Evolutionary conservation across 2,113 vertebrate species (phyloP).

Genomic region (Chionodraco myersi): DNA sequence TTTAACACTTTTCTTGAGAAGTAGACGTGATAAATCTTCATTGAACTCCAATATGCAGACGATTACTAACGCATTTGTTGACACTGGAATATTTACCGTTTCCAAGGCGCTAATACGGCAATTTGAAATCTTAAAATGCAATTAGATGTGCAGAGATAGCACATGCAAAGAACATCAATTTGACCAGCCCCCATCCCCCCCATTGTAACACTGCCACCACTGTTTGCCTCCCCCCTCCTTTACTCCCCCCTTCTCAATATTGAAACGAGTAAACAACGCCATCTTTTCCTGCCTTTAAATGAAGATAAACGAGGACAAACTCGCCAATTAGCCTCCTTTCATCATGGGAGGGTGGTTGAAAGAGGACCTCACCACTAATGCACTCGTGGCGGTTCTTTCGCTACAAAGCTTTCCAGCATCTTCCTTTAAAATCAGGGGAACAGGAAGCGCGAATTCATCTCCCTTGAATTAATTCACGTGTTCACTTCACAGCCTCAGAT

Average conservation of each 20-base stretch:
- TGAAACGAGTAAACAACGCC: conserved; percentile 70
- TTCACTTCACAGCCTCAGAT: conserved; percentile 63
- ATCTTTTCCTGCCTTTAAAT: conserved; percentile 68
- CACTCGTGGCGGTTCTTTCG: conserved; percentile 1
- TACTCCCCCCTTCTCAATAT: conserved; percentile 50
- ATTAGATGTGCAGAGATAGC: conserved; percentile 62
- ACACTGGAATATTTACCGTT: conserved; percentile 13
- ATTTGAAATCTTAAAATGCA: conserved; percentile 59
- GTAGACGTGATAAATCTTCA: conserved; percentile 63
- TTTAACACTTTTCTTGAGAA: conserved; percentile 64
- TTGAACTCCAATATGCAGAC: conserved; percentile 29
- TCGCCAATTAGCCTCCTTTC: conserved; percentile 62
- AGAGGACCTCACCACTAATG: conserved; percentile 29
- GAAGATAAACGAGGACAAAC: conserved; percentile 76
- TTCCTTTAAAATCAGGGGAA: conserved; percentile 20
- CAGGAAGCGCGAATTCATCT: conserved; percentile 49
- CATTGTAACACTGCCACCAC: conserved; percentile 55
- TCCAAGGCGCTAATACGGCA: conserved; percentile 31
- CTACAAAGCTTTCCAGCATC: conserved; percentile 17
- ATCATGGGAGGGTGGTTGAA: conserved; percentile 51
- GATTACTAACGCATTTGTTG: background rate
- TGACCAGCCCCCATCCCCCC: conserved; percentile 62
- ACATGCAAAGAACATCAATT: conserved; percentile 48
- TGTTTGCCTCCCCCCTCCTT: conserved; percentile 38
- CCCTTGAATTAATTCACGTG: conserved; percentile 65